Evolutionary conservation across 2,113 vertebrate species (phyloP), one percentile per base, ranked within the genome.

Genomic region (Larimichthys polyactis): DNA sequence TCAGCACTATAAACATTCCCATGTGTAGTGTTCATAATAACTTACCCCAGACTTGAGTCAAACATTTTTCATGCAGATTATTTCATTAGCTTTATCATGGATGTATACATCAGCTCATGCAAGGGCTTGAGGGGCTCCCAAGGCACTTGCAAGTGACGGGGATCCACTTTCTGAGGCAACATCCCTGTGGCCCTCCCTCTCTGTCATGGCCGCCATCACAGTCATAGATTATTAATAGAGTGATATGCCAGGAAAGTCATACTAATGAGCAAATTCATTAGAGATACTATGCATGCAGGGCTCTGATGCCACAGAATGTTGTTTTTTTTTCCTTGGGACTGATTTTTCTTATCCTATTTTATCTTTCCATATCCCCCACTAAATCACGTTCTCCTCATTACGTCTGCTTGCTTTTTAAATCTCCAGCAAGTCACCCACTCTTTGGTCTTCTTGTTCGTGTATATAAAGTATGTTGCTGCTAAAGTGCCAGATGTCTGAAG

Each of bases 211-310:
- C 71, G 51, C 52, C 82, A 73, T 88, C 74, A 79, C 75, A 67
- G 32, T 80, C n/a, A 79, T 92, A 87, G 83, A 90, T 92, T 94
- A 94, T 93, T 94, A 87, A 94, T 94, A 67, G 71, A 65, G 40
- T 75, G 80, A 88, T 93, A 79, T 84, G 81, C 71, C 66, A 70
- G 67, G 78, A 85, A 65, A 90, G 68, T 87, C 78, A 87, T 86
- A 90, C 90, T 92, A 93, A 94, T 93, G 82, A 94, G 90, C 74
- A 67, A 79, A 92, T 94, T 90, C 89, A 91, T 95, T 91, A 92
- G 82, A 72, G 70, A 82, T 59, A 44, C 66, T 71, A 36, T 40
- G 10, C 63, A 85, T 75, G n/a, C 75, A 85, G 40, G 44, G 55
- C 65, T 65, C 60, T 58, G 75, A 84, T 72, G 49, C 49, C 52